Conservation (phyloP, 2,888 invertebrate genomes). For the Lymantria dispar region DNA sequence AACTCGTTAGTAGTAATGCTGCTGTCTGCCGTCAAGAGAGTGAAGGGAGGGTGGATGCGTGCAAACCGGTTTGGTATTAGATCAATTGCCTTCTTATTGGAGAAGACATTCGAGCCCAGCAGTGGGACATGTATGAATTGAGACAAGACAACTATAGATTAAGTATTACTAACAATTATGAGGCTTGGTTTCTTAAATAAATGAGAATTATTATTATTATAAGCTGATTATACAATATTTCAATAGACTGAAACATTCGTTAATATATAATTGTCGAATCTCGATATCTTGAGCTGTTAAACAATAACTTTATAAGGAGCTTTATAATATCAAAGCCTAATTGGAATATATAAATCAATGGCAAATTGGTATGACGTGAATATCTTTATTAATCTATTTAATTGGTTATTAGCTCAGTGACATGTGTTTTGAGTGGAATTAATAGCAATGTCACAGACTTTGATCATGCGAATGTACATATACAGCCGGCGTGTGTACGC, state of each 20-base stretch:
- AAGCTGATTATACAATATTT: conserved; percentile 49
- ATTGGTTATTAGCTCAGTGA: conserved; percentile 74
- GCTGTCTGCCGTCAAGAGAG: no score
- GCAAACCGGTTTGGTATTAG: no score
- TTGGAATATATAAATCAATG: conserved; percentile 53
- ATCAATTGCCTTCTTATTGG: no score
- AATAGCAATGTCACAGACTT: conserved; percentile 68
- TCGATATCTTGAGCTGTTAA: conserved; percentile 59
- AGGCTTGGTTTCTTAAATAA: neutral
- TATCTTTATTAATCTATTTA: conserved; percentile 78
- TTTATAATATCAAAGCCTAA: conserved; percentile 66
- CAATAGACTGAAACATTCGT: conserved; percentile 35
- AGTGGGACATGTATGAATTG: no score
- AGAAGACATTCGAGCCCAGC: no score
- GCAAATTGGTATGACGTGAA: conserved; percentile 69
- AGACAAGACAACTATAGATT: no score
- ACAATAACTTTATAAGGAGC: conserved; percentile 62
- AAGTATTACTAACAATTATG: no score
- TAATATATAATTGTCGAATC: conserved; percentile 45
- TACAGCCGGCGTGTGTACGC: conserved; percentile 13
- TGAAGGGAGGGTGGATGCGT: no score
- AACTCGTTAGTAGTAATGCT: no score
- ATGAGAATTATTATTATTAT: conserved; percentile 4
- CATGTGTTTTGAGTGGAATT: conserved; percentile 60
- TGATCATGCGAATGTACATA: conserved; percentile 42